Evolutionary conservation across 2,797 vertebrate species (phyloP), one percentile per base, ranked within the genome.

Genomic region (Acropternis orthonyx): DNA sequence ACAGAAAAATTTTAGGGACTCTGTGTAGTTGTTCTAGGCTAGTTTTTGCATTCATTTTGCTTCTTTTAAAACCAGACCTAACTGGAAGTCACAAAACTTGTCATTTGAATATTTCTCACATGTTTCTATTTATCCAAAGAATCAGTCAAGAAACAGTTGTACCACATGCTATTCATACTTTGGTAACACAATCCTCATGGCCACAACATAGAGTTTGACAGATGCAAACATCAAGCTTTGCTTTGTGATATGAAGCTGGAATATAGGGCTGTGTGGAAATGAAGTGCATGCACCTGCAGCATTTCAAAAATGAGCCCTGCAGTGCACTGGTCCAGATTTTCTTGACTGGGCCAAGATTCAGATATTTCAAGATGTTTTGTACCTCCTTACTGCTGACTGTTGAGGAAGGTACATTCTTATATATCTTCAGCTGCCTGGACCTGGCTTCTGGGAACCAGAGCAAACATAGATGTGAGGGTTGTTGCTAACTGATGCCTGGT

Each of bases 201-300:
- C 49, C 54, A 36, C 32, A 58, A 27, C 0, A 5, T 13, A 51
- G 48, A 19, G 22, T 52, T 56, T 79, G 37, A n/a, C 18, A 69
- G 58, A 36, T 61, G 39, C 21, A 83, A 10, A 32, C 39, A 12
- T 37, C 27, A 52, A 48, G 18, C 26, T 30, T 65, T 36, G 24
- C 18, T 61, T 66, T 75, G 52, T 30, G 21, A 15, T 66, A 24
- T 11, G n/a, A 79, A 56, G n/a, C 4, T 30, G 21, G 10, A 12
- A 21, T 43, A 36, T 16, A 39, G 66, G n/a, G 13, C 2, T 5
- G 12, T 23, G 36, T 54, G 41, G n/a, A 51, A 74, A 56, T 20
- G 16, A 51, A 9, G 8, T 19, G 11, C 43, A 23, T 0, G 0
- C 14, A 27, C 12, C 43, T 49, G 32, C 22, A 68, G 22, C n/a